Percentiles rank a stretch among this genome's conserved stretches.
Evolutionary conservation across 2,113 vertebrate genomes (phyloP).

Genomic region (Naja naja): DNA sequence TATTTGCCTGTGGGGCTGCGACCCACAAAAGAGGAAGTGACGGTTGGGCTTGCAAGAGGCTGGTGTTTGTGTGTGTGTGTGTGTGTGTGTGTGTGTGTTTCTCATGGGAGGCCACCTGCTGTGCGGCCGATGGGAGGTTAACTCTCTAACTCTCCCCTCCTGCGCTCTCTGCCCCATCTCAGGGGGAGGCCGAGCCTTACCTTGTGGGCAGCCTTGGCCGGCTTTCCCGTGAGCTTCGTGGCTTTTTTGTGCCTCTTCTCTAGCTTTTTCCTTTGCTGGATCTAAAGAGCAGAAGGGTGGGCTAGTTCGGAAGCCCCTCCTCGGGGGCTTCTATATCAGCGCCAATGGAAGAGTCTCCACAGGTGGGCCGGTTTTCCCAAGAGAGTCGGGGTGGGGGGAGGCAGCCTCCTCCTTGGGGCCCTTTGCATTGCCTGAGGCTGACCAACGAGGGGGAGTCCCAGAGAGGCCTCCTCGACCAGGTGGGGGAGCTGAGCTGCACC

Average conservation of each 20-base stretch:
- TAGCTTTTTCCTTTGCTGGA: neutral
- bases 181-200: neutral
- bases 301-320: neutral
- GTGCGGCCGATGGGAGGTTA: neutral
- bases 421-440: neutral
- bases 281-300: neutral
- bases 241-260: neutral
- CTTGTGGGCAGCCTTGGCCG: neutral
- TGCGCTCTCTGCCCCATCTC: accelerated
- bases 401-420: neutral
- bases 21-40: neutral
- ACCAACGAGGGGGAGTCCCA: neutral
- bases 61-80: too few species aligned
- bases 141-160: neutral
- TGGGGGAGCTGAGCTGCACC: neutral
- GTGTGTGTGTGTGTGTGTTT: too few species aligned
- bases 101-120: neutral
- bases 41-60: neutral
- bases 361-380: too few species aligned
- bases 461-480: too few species aligned
- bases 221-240: neutral
- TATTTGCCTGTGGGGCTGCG: neutral
- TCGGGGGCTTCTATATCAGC: neutral
- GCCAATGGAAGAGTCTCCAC: neutral
- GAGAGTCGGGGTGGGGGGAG: neutral